These are phyloP conservation scores for Lepilemur septentrionalis DNA, from an alignment of 2,797 vertebrate species.

Conservation along the genomic window DNA sequence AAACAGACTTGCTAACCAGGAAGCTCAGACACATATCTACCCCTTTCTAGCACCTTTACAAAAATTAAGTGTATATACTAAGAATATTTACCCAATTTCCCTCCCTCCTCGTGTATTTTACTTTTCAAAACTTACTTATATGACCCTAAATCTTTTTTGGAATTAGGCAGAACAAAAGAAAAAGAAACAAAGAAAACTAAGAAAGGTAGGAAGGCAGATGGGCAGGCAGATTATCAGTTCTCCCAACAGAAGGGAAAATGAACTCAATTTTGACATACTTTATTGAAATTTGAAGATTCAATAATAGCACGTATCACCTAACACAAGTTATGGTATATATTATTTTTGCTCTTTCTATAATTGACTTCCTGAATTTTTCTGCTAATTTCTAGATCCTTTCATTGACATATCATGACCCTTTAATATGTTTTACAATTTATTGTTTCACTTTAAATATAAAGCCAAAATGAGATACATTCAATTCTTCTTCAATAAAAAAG, in stretches of 20 bases:
- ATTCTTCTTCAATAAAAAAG: constrained; percentile 14
- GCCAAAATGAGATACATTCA: background rate
- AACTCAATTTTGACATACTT: constrained; percentile 6
- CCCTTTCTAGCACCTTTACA: background rate
- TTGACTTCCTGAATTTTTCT: constrained; percentile 7
- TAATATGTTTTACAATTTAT: constrained; percentile 25
- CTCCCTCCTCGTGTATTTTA: background rate
- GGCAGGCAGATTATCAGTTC: background rate
- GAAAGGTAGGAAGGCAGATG: constrained; percentile 42
- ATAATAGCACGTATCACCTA: background rate
- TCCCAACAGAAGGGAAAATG: constrained; percentile 47
- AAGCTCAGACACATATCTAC: background rate
- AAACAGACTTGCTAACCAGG: background rate
- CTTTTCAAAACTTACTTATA: constrained; percentile 19
- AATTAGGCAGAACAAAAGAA: background rate
- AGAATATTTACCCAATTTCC: background rate
- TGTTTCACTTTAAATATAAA: constrained; percentile 28
- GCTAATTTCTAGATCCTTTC: constrained; percentile 25
- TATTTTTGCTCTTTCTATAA: background rate
- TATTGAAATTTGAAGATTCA: constrained; percentile 36
- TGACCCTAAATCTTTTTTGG: background rate
- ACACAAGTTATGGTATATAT: background rate
- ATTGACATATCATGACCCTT: background rate
- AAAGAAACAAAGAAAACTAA: background rate
- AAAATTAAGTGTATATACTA: background rate